Base-by-base conservation (phyloP, 1,140 invertebrate species). In the Saccostrea glomerata region DNA sequence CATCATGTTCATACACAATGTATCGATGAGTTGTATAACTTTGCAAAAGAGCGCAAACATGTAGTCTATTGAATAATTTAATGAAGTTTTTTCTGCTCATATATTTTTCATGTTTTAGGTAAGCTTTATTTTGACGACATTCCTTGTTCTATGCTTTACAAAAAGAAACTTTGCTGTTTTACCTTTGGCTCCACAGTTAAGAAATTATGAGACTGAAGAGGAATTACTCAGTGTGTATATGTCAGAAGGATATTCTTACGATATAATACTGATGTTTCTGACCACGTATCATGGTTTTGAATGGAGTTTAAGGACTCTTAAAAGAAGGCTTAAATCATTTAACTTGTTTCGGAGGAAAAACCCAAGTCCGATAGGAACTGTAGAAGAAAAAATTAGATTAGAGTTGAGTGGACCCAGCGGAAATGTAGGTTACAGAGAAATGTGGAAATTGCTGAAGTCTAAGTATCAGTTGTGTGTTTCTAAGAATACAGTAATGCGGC, bases 341-440 rank as follows among this genome's bases (percentile, higher is more conserved):
- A 70, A 70, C 25, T 11, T 70, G 2, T 70, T 70, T 23, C 15
- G 66, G n/a, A 70, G 66, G n/a, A 70, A 70, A 70, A 6, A 70
- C 25, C 15, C 12, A 11, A 70, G 4, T 11, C 66, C 66, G 12
- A 11, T 23, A 23, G 17, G 20, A 11, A 70, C n/a, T 70, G 20
- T 70, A 70, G 66, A 70, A 70, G n/a, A 25, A 25, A 23, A 70
- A 70, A 70, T 70, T 11, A n/a, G 25, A 70, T 23, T 25, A 23
- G 66, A 70, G 25, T 12, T 70, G n/a, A 9, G 20, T 4, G n/a
- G 17, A 70, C n/a, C n/a, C 40, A 23, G n/a, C 47, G 58, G 60
- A 66, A 11, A 86, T 66, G 23, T 30, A 30, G 85, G 58, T 23
- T 86, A 86, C 60, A 86, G 58, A 86, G 56, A 55, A 63, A 86